These are phyloP conservation scores for Aeoliscus strigatus DNA, from an alignment of 2,797 vertebrate species.

Conservation along the genomic window DNA sequence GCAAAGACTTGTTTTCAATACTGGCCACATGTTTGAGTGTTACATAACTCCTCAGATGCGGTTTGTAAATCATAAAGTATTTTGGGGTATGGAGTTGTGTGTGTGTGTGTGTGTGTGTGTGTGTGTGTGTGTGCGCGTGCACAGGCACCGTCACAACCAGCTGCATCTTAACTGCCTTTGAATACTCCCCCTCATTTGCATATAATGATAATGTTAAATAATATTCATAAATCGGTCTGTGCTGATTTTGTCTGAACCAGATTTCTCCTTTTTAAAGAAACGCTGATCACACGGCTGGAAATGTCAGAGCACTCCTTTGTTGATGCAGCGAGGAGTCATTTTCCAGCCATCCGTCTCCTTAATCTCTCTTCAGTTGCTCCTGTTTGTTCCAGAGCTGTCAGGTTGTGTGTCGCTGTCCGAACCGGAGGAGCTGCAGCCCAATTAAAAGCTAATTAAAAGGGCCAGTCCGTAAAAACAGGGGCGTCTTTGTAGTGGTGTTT, in stretches of 20 bases:
- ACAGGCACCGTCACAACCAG: conserved; percentile 26
- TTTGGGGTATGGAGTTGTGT: conserved; percentile 40
- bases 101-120: conserved; percentile 10
- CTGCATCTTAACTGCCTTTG: conserved; percentile 11
- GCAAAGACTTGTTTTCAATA: conserved; percentile 72
- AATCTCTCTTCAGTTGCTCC: conserved; percentile 20
- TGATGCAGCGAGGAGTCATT: conserved; percentile 24
- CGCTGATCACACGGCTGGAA: conserved; percentile 21
- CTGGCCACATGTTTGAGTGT: conserved; percentile 71
- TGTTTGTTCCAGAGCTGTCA: conserved; percentile 37
- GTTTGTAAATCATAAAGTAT: conserved; percentile 69
- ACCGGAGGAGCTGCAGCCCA: conserved; percentile 43
- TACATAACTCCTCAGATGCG: conserved; percentile 66
- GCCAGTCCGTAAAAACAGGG: conserved; percentile 58
- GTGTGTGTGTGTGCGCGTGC: conserved; percentile 3
- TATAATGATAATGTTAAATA: neutral
- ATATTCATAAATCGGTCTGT: neutral
- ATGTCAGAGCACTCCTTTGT: conserved; percentile 14
- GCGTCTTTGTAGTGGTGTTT: conserved; percentile 68
- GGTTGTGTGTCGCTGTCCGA: conserved; percentile 31
- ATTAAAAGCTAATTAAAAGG: conserved; percentile 70
- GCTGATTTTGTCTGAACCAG: conserved; percentile 7
- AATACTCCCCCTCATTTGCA: too few relatives aligned
- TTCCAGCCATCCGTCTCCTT: conserved; percentile 30
- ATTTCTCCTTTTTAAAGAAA: conserved; percentile 3